Evolutionary conservation across 2,113 vertebrate genomes (phyloP).

Genomic region (Camelus dromedarius): DNA sequence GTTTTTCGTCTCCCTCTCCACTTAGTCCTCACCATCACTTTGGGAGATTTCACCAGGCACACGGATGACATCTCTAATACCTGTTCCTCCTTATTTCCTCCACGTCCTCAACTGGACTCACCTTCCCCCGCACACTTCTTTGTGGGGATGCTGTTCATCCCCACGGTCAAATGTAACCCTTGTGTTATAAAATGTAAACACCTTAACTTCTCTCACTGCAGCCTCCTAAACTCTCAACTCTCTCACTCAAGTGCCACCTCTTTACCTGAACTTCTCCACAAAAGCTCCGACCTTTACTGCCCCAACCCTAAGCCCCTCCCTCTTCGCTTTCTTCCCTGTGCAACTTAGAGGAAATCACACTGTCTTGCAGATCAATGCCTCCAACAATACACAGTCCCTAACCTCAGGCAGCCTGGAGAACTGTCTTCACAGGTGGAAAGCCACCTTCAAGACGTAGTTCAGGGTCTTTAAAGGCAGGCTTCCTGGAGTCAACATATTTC

Average conservation of each 20-base stretch:
- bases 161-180: not conserved
- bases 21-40: too few relatives aligned
- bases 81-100: not conserved
- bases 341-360: not conserved
- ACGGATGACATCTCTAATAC: rapidly evolving
- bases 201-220: not conserved
- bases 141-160: too few relatives aligned
- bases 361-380: not conserved
- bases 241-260: not conserved
- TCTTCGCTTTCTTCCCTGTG: not conserved
- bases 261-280: not conserved
- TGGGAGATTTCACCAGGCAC: not conserved
- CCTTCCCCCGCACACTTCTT: rapidly evolving
- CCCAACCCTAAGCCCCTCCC: not conserved
- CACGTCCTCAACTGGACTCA: too few relatives aligned
- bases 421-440: rapidly evolving
- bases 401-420: not conserved
- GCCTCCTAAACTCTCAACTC: not conserved
- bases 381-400: not conserved
- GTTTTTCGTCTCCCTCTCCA: not conserved
- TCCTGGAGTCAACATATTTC: not conserved
- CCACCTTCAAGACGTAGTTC: not conserved
- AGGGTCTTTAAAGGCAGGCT: not conserved
- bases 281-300: not conserved
- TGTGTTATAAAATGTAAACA: not conserved